phyloP scores from a whole-genome alignment of 2,113 vertebrate species.

The Ameiurus melas region DNA sequence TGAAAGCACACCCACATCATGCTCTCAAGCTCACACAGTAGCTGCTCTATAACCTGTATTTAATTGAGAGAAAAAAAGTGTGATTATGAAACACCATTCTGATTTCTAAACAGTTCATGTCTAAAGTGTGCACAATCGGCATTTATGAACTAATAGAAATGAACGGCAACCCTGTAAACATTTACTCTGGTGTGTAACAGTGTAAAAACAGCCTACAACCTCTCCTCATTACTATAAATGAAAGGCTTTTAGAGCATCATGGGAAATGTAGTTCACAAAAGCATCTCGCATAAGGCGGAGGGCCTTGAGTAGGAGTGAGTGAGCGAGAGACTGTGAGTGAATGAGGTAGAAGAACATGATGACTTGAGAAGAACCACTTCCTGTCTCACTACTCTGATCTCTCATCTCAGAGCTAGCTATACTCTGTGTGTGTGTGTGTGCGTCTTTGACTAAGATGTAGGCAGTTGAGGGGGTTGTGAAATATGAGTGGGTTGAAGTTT shows the following conservation, averaged over 20 bases:
- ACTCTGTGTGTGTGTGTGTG: constrained; percentile 22
- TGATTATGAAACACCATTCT: not conserved
- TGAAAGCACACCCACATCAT: not conserved
- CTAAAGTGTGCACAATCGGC: not conserved
- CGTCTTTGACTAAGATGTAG: constrained; percentile 29
- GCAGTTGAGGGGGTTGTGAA: constrained; percentile 33
- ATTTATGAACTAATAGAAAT: not conserved
- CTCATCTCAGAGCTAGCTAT: constrained; percentile 19
- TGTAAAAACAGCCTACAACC: not conserved
- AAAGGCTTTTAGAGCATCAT: constrained; percentile 13
- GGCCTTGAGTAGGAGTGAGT: not conserved
- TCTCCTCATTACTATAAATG: not conserved
- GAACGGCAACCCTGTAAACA: not conserved
- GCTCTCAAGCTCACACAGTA: not conserved
- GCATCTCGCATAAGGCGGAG: constrained; percentile 22
- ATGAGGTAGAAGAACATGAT: constrained; percentile 26
- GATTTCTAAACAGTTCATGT: not conserved
- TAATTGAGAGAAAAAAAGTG: not conserved
- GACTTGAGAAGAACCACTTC: constrained; percentile 45
- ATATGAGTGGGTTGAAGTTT: constrained; percentile 43
- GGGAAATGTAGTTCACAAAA: constrained; percentile 44
- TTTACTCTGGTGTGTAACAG: not conserved
- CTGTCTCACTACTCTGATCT: constrained; percentile 39
- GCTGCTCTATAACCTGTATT: not conserved
- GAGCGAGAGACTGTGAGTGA: constrained; percentile 26